Base-by-base conservation (phyloP, 2,113 vertebrate species). In the Patagioenas fasciata region DNA sequence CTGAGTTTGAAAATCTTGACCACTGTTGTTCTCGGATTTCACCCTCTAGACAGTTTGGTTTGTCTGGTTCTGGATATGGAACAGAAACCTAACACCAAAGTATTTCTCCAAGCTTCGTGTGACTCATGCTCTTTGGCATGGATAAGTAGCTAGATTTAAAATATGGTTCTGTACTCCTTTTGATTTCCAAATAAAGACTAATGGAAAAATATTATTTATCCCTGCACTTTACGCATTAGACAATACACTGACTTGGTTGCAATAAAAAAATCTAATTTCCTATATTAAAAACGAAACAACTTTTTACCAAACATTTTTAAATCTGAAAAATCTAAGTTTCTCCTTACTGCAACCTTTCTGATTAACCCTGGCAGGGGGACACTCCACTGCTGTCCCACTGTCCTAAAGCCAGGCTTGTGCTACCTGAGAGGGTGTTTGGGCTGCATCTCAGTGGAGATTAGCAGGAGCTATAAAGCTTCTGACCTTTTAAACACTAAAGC, bases 61-160 rank as follows among this genome's bases (percentile, higher is more conserved):
- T 93, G 64, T 93, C 85, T 93, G 38, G 17, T 93, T 87, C 90
- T 94, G 61, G 93, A 69, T 95, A 86, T 84, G 91, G 92, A 93
- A 91, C 69, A 87, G 96, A 91, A 95, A 96, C n/a, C 28, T 62
- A 84, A 96, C 24, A 92, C 93, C 83, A 69, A 90, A 83, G 64
- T 86, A 93, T 69, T 95, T 95, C 75, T 92, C 66, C 92, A 57
- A 72, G 88, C 85, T 91, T 89, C 79, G 44, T 91, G 72, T 96
- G 96, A 96, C 92, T 97, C 95, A 97, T 64, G 51, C 38, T 91
- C 56, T 71, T 93, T 95, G 95, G 95, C 93, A 90, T 89, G 83
- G 57, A 34, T 64, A 65, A 90, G 75, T 72, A 86, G n/a, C 48
- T 94, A 61, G 53, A 58, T 93, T 92, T 95, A 81, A 96, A 95